These are phyloP conservation scores for Ennomos erosarius DNA, from an alignment of 2,888 invertebrate species.

Conservation along the genomic window DNA sequence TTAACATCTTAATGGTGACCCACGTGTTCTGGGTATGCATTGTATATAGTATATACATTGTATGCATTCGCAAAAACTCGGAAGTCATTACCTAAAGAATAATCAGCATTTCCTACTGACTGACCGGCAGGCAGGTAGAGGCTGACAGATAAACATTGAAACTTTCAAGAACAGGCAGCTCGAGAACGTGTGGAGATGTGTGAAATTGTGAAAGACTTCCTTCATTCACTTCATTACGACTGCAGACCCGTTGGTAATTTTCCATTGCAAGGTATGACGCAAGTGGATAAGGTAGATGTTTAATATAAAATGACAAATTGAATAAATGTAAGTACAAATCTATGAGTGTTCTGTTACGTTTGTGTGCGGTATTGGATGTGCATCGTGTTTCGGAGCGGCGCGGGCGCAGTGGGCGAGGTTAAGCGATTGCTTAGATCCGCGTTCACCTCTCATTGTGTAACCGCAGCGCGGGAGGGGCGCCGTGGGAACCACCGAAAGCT, in stretches of 20 bases:
- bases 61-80: conserved; percentile 29
- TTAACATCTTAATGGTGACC: conserved; percentile 5
- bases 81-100: conserved; percentile 40
- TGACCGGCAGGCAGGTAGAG: conserved; percentile 32
- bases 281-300: conserved; percentile 25
- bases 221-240: conserved; percentile 27
- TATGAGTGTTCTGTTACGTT: conserved; percentile 33
- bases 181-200: conserved; percentile 38
- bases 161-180: conserved; percentile 41
- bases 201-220: conserved; percentile 43
- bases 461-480: conserved; percentile 65
- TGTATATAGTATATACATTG: neutral
- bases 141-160: conserved; percentile 43
- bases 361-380: conserved; percentile 38
- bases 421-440: conserved; percentile 85
- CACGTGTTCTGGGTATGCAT: conserved; percentile 12
- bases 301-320: conserved; percentile 39
- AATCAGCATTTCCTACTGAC: conserved; percentile 41
- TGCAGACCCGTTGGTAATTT: conserved; percentile 34
- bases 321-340: conserved; percentile 38
- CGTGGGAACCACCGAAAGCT: conserved; percentile 85
- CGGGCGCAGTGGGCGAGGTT: conserved; percentile 83
- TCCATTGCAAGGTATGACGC: conserved; percentile 25
- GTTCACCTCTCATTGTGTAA: conserved; percentile 85
- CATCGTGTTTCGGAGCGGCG: conserved; percentile 51